A percentile compares a stretch with the other conserved stretches of the same genome.
These are phyloP conservation scores for Drosophila takahashii DNA, from an alignment of 1,140 invertebrate species.

Conservation along the genomic window DNA sequence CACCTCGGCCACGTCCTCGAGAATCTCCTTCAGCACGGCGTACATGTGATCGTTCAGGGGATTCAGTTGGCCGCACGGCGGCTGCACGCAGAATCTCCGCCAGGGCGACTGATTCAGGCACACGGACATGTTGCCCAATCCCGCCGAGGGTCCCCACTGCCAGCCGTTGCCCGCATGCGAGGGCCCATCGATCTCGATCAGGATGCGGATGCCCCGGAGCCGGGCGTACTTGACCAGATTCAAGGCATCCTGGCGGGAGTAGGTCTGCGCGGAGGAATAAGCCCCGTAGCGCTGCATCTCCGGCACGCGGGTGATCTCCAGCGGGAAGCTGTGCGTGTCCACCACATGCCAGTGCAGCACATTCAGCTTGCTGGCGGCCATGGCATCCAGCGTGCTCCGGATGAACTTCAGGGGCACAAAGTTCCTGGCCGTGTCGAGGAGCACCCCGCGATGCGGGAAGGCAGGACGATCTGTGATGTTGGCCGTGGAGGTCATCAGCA, in stretches of 20 bases:
- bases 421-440: slow-evolving; percentile 91
- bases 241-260: slow-evolving; percentile 89
- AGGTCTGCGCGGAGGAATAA: slow-evolving; percentile 89
- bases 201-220: slow-evolving; percentile 89
- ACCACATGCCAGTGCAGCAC: slow-evolving; percentile 94
- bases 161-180: slow-evolving; percentile 93
- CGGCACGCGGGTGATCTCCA: slow-evolving; percentile 90
- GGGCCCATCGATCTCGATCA: slow-evolving; percentile 94
- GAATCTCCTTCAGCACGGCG: slow-evolving; percentile 88
- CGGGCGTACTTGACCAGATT: slow-evolving; percentile 90
- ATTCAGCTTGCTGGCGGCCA: slow-evolving; percentile 93
- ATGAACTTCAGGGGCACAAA: slow-evolving; percentile 89
- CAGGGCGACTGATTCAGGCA: slow-evolving; percentile 91
- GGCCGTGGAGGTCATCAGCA: slow-evolving; percentile 84
- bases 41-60: slow-evolving; percentile 91
- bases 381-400: slow-evolving; percentile 90
- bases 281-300: slow-evolving; percentile 91
- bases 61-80: slow-evolving; percentile 94
- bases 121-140: slow-evolving; percentile 89
- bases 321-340: slow-evolving; percentile 94
- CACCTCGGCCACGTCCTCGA: slow-evolving; percentile 88
- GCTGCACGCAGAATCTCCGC: slow-evolving; percentile 91
- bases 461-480: slow-evolving; percentile 89
- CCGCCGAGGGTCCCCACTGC: slow-evolving; percentile 90
- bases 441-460: slow-evolving; percentile 89